phyloP scores from a whole-genome alignment of 2,797 vertebrate species.

The Chelon labrosus region DNA sequence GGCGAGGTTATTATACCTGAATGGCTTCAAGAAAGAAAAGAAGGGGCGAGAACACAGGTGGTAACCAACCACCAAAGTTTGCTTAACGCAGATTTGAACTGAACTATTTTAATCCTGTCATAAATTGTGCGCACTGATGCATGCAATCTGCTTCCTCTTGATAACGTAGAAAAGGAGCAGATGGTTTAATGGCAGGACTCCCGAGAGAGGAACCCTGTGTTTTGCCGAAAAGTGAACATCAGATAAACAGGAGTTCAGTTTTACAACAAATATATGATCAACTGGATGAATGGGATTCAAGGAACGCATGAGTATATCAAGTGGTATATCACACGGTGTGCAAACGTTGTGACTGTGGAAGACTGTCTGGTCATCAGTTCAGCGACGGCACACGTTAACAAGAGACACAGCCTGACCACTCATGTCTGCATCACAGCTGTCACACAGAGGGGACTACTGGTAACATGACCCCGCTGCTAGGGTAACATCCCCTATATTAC shows the following conservation, averaged over 20 bases:
- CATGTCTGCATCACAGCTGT: conserved; percentile 22
- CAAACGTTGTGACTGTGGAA: conserved; percentile 7
- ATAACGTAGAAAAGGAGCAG: conserved; percentile 26
- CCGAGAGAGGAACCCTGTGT: conserved; percentile 8
- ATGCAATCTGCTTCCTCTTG: conserved; percentile 1
- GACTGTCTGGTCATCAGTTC: conserved; percentile 44
- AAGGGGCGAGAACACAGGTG: not conserved
- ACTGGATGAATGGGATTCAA: not conserved
- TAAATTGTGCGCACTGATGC: conserved; percentile 14
- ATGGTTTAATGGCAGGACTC: conserved; percentile 31
- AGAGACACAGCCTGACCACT: conserved; percentile 27
- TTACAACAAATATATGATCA: not conserved
- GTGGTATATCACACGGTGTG: not conserved
- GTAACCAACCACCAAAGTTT: not conserved
- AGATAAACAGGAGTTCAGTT: conserved; percentile 15
- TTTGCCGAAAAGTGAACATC: conserved; percentile 13
- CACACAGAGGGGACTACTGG: not conserved
- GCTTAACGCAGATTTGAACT: not conserved
- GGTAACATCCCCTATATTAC: not conserved
- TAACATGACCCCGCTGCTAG: not conserved
- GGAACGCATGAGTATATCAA: too few species aligned
- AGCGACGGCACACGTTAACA: conserved; percentile 24
- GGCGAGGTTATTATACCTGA: conserved; percentile 10
- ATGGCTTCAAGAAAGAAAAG: conserved; percentile 13
- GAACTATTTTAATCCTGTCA: conserved; percentile 13